Evolutionary conservation across 2,797 vertebrate genomes (phyloP).

Genomic region (Sebastes reedi): DNA sequence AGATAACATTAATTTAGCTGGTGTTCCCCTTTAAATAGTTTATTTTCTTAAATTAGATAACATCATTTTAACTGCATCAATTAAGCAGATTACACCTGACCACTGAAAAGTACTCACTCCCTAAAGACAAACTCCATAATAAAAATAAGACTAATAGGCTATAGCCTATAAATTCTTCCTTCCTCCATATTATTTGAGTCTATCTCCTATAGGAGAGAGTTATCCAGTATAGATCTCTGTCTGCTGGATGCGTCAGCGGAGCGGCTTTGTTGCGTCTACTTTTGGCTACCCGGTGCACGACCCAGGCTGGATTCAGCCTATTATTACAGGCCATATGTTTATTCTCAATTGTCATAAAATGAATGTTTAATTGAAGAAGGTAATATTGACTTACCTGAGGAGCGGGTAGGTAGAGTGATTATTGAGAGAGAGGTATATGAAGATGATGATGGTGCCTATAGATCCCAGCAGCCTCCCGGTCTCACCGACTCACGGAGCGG

Average conservation of each 20-base stretch:
- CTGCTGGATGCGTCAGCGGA: not conserved
- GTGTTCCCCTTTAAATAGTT: not conserved
- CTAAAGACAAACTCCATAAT: not conserved
- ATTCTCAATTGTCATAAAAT: not conserved
- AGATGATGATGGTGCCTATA: not conserved
- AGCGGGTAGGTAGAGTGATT: not conserved
- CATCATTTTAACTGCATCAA: not conserved
- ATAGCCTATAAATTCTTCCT: not conserved
- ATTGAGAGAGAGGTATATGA: not conserved
- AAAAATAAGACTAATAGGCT: too few relatives aligned
- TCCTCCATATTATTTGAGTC: not conserved
- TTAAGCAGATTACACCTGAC: not conserved
- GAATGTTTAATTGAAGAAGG: not conserved
- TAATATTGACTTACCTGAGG: not conserved
- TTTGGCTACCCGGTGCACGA: too few relatives aligned
- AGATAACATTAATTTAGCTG: not conserved
- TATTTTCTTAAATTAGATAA: not conserved
- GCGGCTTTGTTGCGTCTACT: not conserved
- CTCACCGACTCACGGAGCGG: not conserved
- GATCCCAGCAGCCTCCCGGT: not conserved
- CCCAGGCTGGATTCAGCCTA: not conserved
- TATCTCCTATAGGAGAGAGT: too few relatives aligned
- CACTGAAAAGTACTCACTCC: not conserved
- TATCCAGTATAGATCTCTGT: too few relatives aligned
- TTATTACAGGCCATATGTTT: too few relatives aligned